Percentiles rank a stretch among this genome's conserved stretches.
Conservation (phyloP, 37 sponge, comb jelly and placozoan species). For the Eunapius fragilis region DNA sequence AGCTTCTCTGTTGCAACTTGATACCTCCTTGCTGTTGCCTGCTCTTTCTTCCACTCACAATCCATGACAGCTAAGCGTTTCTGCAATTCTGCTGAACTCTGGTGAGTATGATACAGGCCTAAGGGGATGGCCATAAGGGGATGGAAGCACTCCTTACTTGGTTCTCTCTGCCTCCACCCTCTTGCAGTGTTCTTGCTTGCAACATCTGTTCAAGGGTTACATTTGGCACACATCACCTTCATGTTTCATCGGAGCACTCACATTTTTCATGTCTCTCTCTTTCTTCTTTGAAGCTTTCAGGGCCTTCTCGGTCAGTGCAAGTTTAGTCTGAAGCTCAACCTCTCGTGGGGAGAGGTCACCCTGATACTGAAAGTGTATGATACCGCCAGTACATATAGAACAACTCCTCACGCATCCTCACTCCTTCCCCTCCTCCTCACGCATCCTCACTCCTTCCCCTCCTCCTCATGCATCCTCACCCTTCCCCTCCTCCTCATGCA, state of each 20-base stretch:
- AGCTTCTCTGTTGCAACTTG: conserved; percentile 68
- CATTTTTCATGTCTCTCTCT: conserved; percentile 47
- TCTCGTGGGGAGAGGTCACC: neutral
- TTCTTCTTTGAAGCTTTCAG: conserved; percentile 29
- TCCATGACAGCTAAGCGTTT: conserved; percentile 48
- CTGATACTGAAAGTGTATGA: too few relatives aligned
- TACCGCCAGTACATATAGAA: too few relatives aligned
- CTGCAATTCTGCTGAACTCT: conserved; percentile 31
- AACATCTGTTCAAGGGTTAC: too few relatives aligned
- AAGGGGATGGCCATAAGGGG: too few relatives aligned
- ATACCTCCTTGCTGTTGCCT: conserved; percentile 30
- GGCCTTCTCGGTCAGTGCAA: conserved; percentile 25
- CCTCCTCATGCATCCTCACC: conserved; percentile 10
- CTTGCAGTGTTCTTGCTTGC: too few relatives aligned
- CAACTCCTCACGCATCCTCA: neutral
- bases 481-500: conserved; percentile 11
- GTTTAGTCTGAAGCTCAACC: conserved; percentile 24
- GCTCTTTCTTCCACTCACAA: conserved; percentile 63
- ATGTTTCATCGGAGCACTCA: conserved; percentile 18
- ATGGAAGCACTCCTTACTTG: too few relatives aligned
- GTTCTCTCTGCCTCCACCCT: too few relatives aligned
- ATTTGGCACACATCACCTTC: neutral
- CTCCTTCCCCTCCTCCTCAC: conserved; percentile 33
- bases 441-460: conserved; percentile 16
- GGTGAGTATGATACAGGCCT: neutral